Evolutionary conservation across 2,113 vertebrate species (phyloP).

Genomic region (Macheiramphus alcinus): DNA sequence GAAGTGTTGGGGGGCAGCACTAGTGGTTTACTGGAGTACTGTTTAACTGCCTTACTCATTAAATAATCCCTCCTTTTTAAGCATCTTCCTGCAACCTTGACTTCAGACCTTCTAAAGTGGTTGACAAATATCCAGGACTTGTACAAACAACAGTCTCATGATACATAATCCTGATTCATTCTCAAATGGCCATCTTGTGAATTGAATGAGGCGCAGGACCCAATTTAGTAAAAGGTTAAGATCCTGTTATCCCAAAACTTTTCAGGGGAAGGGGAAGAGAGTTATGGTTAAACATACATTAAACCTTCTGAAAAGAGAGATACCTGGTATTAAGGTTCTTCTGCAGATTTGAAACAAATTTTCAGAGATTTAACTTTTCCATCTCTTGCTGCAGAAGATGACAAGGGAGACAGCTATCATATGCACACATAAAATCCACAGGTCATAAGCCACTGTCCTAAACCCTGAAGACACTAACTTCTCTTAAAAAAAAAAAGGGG

Average conservation of each 20-base stretch:
- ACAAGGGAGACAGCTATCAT: neutral
- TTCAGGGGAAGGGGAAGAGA: neutral
- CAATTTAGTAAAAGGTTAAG: neutral
- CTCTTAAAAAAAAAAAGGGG: neutral
- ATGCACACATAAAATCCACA: neutral
- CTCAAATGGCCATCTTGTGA: neutral
- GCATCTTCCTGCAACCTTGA: neutral
- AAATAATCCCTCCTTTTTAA: neutral
- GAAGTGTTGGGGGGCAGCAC: neutral
- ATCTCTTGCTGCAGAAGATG: neutral
- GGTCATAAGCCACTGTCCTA: neutral
- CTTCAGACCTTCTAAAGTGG: neutral
- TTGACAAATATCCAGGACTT: neutral
- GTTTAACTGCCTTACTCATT: neutral
- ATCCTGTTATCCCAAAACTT: neutral
- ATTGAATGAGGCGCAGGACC: accelerated
- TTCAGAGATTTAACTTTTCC: neutral
- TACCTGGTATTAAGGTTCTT: neutral
- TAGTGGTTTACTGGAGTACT: neutral
- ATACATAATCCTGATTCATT: neutral
- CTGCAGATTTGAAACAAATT: neutral
- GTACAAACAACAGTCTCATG: neutral
- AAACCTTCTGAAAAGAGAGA: neutral
- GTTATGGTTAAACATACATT: neutral
- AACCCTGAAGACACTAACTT: neutral